Percentiles rank a stretch among this genome's conserved stretches.
Conservation (phyloP, 2,797 vertebrate genomes). For the Apogon hyalosoma region DNA sequence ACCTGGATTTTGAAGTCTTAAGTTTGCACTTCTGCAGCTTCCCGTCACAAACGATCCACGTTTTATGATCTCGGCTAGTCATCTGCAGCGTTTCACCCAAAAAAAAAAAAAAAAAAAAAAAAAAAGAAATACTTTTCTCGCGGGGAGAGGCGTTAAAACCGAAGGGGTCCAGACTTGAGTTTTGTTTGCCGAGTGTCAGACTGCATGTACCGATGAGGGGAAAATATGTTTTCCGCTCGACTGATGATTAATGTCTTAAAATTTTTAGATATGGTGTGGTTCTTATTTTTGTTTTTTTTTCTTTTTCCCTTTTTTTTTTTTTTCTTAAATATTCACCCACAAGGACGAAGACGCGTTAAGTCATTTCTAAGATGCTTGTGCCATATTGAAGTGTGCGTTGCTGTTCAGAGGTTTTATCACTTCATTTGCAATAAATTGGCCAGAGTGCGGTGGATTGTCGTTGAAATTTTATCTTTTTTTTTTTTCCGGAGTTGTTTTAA, state of each 20-base stretch:
- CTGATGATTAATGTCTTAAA: constrained; percentile 77
- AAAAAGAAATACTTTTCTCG: constrained; percentile 52
- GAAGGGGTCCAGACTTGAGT: constrained; percentile 71
- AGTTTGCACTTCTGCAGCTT: constrained; percentile 17
- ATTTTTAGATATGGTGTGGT: constrained; percentile 77
- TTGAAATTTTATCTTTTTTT: constrained; percentile 33
- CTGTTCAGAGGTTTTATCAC: constrained; percentile 70
- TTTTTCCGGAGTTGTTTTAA: constrained; percentile 45
- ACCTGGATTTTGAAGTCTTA: constrained; percentile 42
- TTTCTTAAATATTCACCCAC: constrained; percentile 66
- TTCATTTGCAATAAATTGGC: constrained; percentile 79
- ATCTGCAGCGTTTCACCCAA: constrained; percentile 71
- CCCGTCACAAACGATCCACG: constrained; percentile 32
- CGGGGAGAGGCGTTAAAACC: constrained; percentile 42
- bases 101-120: constrained; percentile 8
- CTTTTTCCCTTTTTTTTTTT: not conserved
- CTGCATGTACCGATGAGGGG: constrained; percentile 85
- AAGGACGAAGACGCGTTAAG: constrained; percentile 50
- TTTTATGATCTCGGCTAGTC: constrained; percentile 37
- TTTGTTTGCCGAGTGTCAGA: constrained; percentile 84
- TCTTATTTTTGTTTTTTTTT: constrained; percentile 49
- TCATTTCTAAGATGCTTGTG: constrained; percentile 76
- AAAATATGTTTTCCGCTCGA: constrained; percentile 69
- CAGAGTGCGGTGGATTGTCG: constrained; percentile 41
- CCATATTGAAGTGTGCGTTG: constrained; percentile 80